Evolutionary conservation across 2,797 vertebrate genomes (phyloP).

Genomic region (Amniataba percoides): DNA sequence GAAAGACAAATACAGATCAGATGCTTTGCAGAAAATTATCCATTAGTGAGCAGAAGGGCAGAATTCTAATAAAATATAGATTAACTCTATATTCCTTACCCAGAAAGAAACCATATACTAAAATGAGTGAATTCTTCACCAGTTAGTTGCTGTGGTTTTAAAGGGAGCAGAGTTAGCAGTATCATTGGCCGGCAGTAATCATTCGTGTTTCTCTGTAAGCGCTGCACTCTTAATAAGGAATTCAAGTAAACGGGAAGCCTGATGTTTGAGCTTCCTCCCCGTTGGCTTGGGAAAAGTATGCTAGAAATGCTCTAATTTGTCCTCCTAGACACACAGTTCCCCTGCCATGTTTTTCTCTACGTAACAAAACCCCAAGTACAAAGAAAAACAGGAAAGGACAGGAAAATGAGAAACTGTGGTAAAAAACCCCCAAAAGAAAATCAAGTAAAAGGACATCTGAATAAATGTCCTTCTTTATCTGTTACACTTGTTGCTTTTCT

Average conservation of each 20-base stretch:
- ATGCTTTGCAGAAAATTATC: conserved; percentile 41
- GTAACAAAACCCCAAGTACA: conserved; percentile 42
- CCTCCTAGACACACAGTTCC: conserved; percentile 25
- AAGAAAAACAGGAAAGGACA: conserved; percentile 27
- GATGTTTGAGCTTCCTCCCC: conserved; percentile 40
- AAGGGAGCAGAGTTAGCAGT: conserved; percentile 1
- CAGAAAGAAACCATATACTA: conserved; percentile 9
- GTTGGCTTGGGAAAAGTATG: conserved; percentile 47
- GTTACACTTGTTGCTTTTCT: conserved; percentile 12
- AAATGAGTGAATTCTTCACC: conserved; percentile 4
- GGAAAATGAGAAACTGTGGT: conserved; percentile 18
- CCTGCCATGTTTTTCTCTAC: conserved; percentile 22
- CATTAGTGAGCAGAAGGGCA: conserved; percentile 13
- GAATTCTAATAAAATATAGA: conserved; percentile 45
- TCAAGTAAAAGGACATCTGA: conserved; percentile 15
- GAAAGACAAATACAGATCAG: conserved; percentile 47
- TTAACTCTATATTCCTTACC: conserved; percentile 31
- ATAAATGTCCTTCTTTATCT: conserved; percentile 29
- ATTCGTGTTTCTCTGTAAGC: neutral
- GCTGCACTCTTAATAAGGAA: conserved; percentile 41
- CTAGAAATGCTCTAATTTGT: conserved; percentile 56
- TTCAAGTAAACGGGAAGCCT: conserved; percentile 26
- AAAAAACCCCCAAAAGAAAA: neutral
- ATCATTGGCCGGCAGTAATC: neutral
- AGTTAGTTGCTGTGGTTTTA: conserved; percentile 20